phyloP scores from a whole-genome alignment of 2,113 vertebrate species.

The Hypanus sabinus region DNA sequence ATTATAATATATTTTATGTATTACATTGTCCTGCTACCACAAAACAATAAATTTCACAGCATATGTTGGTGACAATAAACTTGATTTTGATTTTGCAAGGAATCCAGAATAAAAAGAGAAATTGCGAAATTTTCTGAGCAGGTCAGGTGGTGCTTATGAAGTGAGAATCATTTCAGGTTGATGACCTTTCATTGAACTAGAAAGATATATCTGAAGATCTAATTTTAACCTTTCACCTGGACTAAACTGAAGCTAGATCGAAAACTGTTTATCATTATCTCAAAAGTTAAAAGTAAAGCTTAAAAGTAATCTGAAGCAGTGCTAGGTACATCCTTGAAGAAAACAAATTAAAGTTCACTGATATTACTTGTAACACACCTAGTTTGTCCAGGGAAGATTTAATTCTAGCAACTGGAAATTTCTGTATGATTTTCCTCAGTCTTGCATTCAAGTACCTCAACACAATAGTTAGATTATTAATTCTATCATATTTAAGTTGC shows the following conservation, averaged over 20 bases:
- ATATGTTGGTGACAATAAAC: no score
- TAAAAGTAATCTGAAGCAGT: background rate
- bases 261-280: background rate
- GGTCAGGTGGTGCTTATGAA: no score
- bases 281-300: background rate
- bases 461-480: constrained; percentile 31
- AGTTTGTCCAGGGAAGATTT: background rate
- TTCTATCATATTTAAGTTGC: constrained; percentile 23
- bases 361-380: background rate
- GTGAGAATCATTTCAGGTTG: no score
- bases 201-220: background rate
- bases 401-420: background rate
- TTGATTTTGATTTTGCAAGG: no score
- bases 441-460: constrained; percentile 18
- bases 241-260: background rate
- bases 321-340: background rate
- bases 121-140: background rate
- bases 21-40: no score
- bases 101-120: no score
- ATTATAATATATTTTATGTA: no score
- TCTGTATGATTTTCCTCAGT: background rate
- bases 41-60: no score
- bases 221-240: background rate
- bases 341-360: constrained; percentile 1
- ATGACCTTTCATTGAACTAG: background rate